Conservation (phyloP, 2,797 vertebrate species). For the Helicolenus hilgendorfi region DNA sequence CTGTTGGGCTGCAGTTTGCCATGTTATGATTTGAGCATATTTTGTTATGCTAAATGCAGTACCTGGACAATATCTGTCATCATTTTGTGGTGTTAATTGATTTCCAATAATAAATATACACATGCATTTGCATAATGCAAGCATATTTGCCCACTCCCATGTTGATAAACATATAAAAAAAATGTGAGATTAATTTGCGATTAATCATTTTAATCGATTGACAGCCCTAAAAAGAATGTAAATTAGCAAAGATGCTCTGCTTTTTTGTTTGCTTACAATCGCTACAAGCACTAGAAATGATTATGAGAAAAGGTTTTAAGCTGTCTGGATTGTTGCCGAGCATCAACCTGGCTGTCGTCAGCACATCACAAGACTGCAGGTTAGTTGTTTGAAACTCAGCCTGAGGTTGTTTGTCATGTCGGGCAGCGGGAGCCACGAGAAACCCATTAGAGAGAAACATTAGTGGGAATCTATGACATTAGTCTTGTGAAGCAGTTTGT, state of each 20-base stretch:
- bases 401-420: not conserved
- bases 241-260: not conserved
- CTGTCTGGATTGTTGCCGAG: not conserved
- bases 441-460: slow-evolving; percentile 23
- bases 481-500: not conserved
- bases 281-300: not conserved
- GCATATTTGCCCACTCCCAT: too few relatives aligned
- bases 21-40: too few relatives aligned
- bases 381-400: slow-evolving; percentile 7
- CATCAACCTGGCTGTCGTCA: not conserved
- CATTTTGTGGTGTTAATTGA: too few relatives aligned
- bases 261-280: not conserved
- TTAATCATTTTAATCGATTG: too few relatives aligned
- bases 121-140: too few relatives aligned
- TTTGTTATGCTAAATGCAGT: too few relatives aligned
- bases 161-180: too few relatives aligned
- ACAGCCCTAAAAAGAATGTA: too few relatives aligned
- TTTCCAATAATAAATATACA: too few relatives aligned
- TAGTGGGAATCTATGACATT: slow-evolving; percentile 5
- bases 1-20: too few relatives aligned
- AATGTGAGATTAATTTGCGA: too few relatives aligned
- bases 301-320: not conserved
- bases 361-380: not conserved
- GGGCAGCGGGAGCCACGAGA: not conserved
- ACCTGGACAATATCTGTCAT: too few relatives aligned